Conservation (phyloP, 23 tunicate species). For the Oikopleura vanhoeffeni region DNA sequence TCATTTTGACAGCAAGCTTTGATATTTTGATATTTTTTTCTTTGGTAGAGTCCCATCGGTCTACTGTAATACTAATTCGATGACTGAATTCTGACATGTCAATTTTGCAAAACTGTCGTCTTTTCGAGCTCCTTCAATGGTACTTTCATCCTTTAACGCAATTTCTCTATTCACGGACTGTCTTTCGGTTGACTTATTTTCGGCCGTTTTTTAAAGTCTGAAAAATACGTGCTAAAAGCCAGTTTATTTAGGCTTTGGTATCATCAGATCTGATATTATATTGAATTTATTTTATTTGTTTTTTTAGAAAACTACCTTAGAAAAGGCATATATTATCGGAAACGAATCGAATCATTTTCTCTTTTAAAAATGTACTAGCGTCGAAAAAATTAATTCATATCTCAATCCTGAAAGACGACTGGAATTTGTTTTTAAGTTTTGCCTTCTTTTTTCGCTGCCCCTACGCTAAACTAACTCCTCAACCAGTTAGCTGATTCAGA, state of each 20-base stretch:
- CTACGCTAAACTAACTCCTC: too few relatives aligned
- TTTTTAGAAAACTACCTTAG: not conserved
- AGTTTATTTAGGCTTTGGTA: not conserved
- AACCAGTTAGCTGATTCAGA: too few relatives aligned
- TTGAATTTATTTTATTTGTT: too few relatives aligned
- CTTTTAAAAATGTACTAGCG: too few relatives aligned
- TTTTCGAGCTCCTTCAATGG: not conserved
- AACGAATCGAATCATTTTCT: not conserved
- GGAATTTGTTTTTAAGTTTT: too few relatives aligned
- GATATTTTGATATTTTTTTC: not conserved
- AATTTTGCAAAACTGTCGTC: not conserved
- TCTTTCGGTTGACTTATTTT: too few relatives aligned
- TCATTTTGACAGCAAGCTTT: too few relatives aligned
- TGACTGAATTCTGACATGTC: not conserved
- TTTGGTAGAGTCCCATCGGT: slow-evolving; percentile 2
- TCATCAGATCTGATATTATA: not conserved
- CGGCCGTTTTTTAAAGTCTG: not conserved
- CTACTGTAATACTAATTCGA: not conserved
- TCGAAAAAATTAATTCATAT: too few relatives aligned
- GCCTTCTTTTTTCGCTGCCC: too few relatives aligned
- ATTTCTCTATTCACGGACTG: not conserved
- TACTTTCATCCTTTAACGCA: not conserved
- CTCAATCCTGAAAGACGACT: too few relatives aligned
- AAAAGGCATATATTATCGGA: not conserved
- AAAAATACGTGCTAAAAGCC: not conserved